These are phyloP conservation scores for Anguilla rostrata DNA, from an alignment of 2,113 vertebrate genomes.

Conservation along the genomic window DNA sequence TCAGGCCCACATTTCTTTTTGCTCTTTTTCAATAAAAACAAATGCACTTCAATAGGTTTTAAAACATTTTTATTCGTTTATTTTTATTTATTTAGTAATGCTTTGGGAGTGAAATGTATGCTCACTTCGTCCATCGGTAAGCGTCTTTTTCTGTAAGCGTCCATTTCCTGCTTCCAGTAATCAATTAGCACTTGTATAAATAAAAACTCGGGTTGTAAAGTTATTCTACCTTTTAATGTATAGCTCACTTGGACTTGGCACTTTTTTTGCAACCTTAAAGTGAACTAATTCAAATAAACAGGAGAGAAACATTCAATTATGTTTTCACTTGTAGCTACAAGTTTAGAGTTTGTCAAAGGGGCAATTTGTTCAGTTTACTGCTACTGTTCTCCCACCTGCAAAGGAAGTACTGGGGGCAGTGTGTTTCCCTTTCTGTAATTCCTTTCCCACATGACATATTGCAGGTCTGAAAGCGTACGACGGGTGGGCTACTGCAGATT, in stretches of 20 bases:
- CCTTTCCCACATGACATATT: too few species aligned
- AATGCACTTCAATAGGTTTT: background rate
- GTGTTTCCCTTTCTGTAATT: too few species aligned
- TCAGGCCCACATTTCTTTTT: background rate
- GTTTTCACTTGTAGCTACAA: background rate
- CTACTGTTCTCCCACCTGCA: background rate
- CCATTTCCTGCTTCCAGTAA: background rate
- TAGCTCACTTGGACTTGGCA: background rate
- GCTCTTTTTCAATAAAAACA: background rate
- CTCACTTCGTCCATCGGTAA: background rate
- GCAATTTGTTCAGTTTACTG: background rate
- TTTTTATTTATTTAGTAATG: background rate
- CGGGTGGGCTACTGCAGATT: too few species aligned
- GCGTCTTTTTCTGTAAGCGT: background rate
- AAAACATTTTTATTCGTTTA: too few species aligned
- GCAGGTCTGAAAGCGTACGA: too few species aligned
- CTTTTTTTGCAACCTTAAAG: background rate
- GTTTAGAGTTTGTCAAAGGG: background rate
- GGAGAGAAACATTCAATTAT: background rate
- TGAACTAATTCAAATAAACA: background rate
- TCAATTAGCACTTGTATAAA: background rate
- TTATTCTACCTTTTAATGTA: background rate
- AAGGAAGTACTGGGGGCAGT: background rate
- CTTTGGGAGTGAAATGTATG: background rate
- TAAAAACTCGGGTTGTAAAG: background rate